Percentiles rank a stretch among this genome's conserved stretches.
Evolutionary conservation across 2,797 vertebrate genomes (phyloP).

Genomic region (Hyperoplus immaculatus): DNA sequence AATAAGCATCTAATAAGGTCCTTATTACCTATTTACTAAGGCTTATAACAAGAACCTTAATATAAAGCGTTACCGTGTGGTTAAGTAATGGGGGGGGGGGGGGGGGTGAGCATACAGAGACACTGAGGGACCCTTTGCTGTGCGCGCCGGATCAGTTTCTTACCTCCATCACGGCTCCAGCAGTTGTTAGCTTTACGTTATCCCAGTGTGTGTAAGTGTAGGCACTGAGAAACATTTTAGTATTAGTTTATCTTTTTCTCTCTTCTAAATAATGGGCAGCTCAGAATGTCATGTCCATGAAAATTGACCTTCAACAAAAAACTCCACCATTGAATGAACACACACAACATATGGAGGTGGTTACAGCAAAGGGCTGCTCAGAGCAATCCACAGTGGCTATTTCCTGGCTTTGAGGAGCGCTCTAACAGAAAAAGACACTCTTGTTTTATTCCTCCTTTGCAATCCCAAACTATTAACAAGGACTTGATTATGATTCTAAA

Average conservation of each 20-base stretch:
- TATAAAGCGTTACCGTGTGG: too few species aligned
- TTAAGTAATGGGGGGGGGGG: not conserved
- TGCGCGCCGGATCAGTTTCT: conserved; percentile 6
- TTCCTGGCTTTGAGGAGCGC: not conserved
- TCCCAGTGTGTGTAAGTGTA: not conserved
- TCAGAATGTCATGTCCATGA: conserved; percentile 18
- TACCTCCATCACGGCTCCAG: conserved; percentile 6
- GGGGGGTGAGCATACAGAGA: not conserved
- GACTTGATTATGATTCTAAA: too few species aligned
- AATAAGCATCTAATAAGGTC: too few species aligned
- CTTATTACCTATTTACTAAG: too few species aligned
- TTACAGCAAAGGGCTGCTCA: not conserved
- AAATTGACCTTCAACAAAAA: conserved; percentile 40
- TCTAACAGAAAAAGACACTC: not conserved
- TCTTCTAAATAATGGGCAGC: conserved; percentile 9
- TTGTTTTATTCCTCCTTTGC: conserved; percentile 4
- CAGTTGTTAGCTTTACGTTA: conserved; percentile 4
- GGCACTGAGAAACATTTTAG: conserved; percentile 16
- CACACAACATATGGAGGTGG: not conserved
- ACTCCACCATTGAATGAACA: conserved; percentile 3
- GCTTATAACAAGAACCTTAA: too few species aligned
- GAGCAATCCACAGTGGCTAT: not conserved
- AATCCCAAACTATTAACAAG: too few species aligned
- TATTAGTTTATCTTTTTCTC: not conserved
- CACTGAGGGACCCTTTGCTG: not conserved